These are phyloP conservation scores for Meles meles DNA, from an alignment of 2,113 vertebrate species.

Conservation along the genomic window DNA sequence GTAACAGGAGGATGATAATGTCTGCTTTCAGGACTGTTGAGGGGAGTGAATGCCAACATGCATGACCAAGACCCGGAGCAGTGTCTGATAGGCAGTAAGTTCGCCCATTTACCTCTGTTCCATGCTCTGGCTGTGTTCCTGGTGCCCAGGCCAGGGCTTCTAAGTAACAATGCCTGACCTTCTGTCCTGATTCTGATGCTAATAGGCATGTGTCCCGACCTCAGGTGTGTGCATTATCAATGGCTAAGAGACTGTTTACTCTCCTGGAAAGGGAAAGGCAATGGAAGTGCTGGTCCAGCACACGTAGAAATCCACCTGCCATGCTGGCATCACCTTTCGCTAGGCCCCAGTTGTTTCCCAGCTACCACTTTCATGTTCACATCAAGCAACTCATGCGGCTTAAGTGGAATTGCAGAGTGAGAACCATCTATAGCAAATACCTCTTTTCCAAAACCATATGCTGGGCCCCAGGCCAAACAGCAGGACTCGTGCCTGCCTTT, in stretches of 20 bases:
- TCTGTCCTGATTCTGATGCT: not conserved
- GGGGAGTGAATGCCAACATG: not conserved
- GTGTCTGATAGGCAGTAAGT: not conserved
- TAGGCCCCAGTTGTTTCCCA: not conserved
- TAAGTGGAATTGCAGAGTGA: not conserved
- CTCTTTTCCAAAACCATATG: constrained; percentile 38
- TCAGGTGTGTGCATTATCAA: not conserved
- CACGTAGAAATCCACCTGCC: not conserved
- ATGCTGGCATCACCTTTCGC: not conserved
- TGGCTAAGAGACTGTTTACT: not conserved
- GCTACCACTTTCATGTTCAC: not conserved
- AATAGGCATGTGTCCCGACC: rapidly evolving
- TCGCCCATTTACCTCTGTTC: not conserved
- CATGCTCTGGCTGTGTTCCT: not conserved
- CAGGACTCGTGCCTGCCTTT: not conserved
- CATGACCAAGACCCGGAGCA: not conserved
- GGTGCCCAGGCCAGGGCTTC: not conserved
- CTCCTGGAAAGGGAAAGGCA: not conserved
- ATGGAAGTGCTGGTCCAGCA: too few species aligned
- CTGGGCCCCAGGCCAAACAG: constrained; percentile 28
- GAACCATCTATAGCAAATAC: constrained; percentile 2
- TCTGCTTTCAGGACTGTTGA: not conserved
- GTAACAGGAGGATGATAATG: not conserved
- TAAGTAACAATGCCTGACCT: not conserved
- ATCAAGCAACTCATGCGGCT: not conserved